Conservation (phyloP, 1,140 invertebrate genomes). For the Campoletis sonorensis region DNA sequence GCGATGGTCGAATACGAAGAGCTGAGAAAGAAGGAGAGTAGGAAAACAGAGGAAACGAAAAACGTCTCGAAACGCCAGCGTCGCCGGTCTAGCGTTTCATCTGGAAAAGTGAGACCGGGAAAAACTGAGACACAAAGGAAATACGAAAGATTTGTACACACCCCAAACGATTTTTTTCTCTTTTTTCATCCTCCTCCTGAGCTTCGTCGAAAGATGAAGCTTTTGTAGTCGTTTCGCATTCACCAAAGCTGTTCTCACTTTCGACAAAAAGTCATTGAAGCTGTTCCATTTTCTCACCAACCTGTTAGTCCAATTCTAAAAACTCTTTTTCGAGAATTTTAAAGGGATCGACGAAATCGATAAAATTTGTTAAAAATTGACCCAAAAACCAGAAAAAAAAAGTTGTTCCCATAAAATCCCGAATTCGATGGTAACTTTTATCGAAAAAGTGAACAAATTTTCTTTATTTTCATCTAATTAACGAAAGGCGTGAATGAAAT, state of each 20-base stretch:
- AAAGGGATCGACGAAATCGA: too few species aligned
- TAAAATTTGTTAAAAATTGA: too few species aligned
- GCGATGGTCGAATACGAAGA: conserved; percentile 24
- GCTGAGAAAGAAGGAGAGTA: not conserved
- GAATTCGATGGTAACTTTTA: too few species aligned
- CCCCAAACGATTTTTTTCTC: not conserved
- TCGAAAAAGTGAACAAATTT: not conserved
- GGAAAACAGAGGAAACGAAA: not conserved
- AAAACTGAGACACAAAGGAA: conserved; percentile 35
- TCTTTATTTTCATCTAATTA: not conserved
- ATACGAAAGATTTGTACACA: conserved; percentile 21
- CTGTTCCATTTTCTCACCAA: too few species aligned
- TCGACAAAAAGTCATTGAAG: too few species aligned
- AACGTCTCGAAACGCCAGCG: not conserved
- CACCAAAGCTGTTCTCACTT: too few species aligned
- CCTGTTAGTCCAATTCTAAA: too few species aligned
- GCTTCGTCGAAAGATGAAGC: not conserved
- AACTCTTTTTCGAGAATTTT: too few species aligned
- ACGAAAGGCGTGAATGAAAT: not conserved
- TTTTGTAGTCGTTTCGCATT: too few species aligned
- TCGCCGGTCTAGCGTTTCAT: conserved; percentile 36
- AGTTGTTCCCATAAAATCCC: too few species aligned
- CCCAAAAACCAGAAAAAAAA: too few species aligned
- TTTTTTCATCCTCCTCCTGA: too few species aligned
- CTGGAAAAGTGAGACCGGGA: conserved; percentile 8